Base-by-base conservation (phyloP, 2,797 vertebrate genomes). In the Strix occidentalis region DNA sequence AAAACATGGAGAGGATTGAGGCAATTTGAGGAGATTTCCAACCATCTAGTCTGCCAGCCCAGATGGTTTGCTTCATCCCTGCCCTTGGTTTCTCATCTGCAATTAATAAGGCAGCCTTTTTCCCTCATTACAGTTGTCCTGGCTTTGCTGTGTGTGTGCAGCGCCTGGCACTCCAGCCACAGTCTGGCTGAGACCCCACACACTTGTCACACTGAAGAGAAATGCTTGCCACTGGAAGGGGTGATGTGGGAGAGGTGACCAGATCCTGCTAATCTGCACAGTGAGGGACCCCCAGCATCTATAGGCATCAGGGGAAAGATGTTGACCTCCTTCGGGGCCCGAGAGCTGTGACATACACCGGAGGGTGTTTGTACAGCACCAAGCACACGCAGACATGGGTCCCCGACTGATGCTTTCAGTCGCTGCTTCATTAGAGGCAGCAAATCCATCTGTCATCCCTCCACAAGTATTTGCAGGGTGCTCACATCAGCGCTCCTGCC, bases 121-220 rank as follows among this genome's bases (percentile, higher is more conserved):
- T 3, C 61, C 11, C 20, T 51, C 19, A 2, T 35, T 66, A 4
- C 0, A 0, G 33, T 33, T 46, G 7, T 43, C 21, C 45, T 9
- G 4, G 33, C 45, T 70, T 53, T 68, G 26, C 54, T 69, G 54
- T 35, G 45, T 46, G 69, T 48, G 46, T 74, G 83, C 53, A 45
- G 26, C 8, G 1, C 23, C 56, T 15, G 25, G 24, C 12, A 33
- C 48, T 46, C 51, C 0, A 0, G 33, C 24, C 46, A 11, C 29
- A 3, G 35, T 25, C 39, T 45, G 35, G 48, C 51, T 74, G 77
- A 86, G 63, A 13, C 13, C 54, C 18, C 15, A 0, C 21, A 7
- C 19, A 4, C 29, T 79, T 26, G 3, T 53, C 82, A 66, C 28
- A 37, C 31, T 18, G 33, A 28, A 33, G 23, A 86, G 58, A 46